A percentile compares a stretch with the other conserved stretches of the same genome.
These are phyloP conservation scores for Ploceus nigricollis DNA, from an alignment of 2,113 vertebrate species.

Conservation along the genomic window DNA sequence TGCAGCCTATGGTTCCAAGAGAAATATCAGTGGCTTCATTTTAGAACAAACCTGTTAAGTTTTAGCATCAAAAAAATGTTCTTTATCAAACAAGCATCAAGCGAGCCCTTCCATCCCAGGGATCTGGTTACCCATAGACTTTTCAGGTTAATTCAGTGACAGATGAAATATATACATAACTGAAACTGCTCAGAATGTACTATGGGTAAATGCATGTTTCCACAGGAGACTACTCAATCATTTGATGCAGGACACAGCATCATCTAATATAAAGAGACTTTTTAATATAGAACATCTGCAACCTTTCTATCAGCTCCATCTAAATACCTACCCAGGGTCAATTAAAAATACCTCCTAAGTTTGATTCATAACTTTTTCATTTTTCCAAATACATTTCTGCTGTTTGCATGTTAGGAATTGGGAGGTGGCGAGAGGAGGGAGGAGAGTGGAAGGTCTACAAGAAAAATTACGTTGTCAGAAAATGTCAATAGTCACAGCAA, in stretches of 20 bases:
- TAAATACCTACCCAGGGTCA: slow-evolving; percentile 40
- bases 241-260: slow-evolving; percentile 53
- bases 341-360: slow-evolving; percentile 71
- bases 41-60: background rate
- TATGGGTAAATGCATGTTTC: slow-evolving; percentile 65
- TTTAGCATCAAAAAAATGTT: background rate
- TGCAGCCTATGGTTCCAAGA: background rate
- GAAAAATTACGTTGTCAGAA: slow-evolving; percentile 28
- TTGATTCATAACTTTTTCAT: slow-evolving; percentile 61
- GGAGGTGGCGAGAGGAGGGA: background rate
- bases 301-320: slow-evolving; percentile 59
- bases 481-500: slow-evolving; percentile 34
- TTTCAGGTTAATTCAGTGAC: slow-evolving; percentile 64
- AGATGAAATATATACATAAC: slow-evolving; percentile 70
- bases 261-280: slow-evolving; percentile 71
- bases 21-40: background rate
- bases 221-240: slow-evolving; percentile 77
- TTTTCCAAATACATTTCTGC: slow-evolving; percentile 61
- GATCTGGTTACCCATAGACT: background rate
- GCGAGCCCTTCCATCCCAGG: background rate
- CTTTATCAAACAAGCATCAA: background rate
- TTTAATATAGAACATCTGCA: slow-evolving; percentile 77
- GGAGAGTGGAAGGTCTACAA: background rate
- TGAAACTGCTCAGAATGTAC: slow-evolving; percentile 56
- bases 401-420: background rate